phyloP scores from a whole-genome alignment of 2,797 vertebrate genomes.

The Clarias laeviceps region DNA sequence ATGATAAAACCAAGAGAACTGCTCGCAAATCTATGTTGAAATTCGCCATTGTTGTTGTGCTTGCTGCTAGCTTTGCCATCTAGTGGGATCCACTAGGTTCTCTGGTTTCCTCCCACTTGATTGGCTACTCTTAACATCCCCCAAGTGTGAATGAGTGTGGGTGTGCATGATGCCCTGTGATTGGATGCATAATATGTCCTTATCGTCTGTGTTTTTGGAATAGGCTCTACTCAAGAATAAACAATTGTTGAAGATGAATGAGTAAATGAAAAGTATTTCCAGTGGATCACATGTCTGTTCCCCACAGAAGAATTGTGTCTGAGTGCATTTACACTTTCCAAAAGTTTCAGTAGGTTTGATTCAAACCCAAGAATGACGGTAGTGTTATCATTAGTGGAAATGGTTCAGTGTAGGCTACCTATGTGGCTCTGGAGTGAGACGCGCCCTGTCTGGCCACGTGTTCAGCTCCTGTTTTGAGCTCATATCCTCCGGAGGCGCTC shows the following conservation, averaged over 20 bases:
- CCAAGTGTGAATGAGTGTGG: not conserved
- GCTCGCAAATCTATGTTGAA: too few relatives aligned
- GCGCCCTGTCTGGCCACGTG: slow-evolving; percentile 37
- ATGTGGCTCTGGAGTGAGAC: not conserved
- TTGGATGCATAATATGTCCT: not conserved
- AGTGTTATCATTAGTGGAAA: not conserved
- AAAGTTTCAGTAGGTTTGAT: not conserved
- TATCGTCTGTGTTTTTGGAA: not conserved
- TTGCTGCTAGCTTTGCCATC: too few relatives aligned
- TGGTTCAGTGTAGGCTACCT: not conserved
- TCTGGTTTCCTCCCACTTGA: not conserved
- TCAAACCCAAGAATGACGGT: not conserved
- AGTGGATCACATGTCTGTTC: not conserved
- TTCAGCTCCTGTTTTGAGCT: slow-evolving; percentile 55
- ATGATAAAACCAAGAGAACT: too few relatives aligned
- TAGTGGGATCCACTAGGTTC: not conserved
- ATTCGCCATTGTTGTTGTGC: too few relatives aligned
- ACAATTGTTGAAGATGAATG: not conserved
- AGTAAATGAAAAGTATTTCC: not conserved
- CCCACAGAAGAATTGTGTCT: not conserved
- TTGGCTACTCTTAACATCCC: not conserved
- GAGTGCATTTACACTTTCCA: not conserved
- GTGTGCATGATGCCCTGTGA: not conserved
- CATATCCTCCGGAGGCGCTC: slow-evolving; percentile 72
- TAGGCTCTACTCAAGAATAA: not conserved